Base-by-base conservation (phyloP, 37 sponge, comb jelly and placozoan genomes). In the Bolinopsis microptera region DNA sequence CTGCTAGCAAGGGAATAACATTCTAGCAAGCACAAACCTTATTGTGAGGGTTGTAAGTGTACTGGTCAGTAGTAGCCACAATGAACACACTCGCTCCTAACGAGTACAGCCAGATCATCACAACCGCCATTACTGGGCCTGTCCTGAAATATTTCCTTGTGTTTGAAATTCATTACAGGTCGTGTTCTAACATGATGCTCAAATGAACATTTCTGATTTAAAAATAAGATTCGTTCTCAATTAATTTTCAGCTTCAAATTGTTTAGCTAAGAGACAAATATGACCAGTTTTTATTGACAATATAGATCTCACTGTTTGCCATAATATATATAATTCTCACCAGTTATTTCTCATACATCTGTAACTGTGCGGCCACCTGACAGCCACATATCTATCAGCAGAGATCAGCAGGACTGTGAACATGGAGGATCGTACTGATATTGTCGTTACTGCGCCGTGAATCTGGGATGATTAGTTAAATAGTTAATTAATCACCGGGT, bases 361-460 rank as follows among this genome's bases (percentile, higher is more conserved):
- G 41, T 97, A 97, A 39, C 94, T 38, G 69, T 96, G 93, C 13
- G 97, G 97, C 0, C 39, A 74, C 0, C 93, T 94, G 30, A 97
- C 93, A 21, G 97, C 95, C 35, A 96, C 93, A 93, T 95, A 97
- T 31, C 97, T 41, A 68, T 97, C 97, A 38, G 96, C 13, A 18
- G 96, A 94, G 1, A 97, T 94, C 27, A 97, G 69, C 8, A 95
- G 95, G 35, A 95, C 95, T 0, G 95, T 76, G 9, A 95, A 38
- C 2, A 93, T 94, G 0, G 97, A 95, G 0, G 94, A 28, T 24
- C 74, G 74, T 22, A 70, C 74, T 22, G 74, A 22, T 8, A 70
- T 70, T 22, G 74, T 70, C 3, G 74, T 70, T 9, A 70, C 21
- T 3, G 74, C 25, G 2, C 74, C 74, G 74, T 70, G 74, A 22